Conservation (phyloP, 2,113 vertebrate genomes). For the Nyctereutes procyonoides region DNA sequence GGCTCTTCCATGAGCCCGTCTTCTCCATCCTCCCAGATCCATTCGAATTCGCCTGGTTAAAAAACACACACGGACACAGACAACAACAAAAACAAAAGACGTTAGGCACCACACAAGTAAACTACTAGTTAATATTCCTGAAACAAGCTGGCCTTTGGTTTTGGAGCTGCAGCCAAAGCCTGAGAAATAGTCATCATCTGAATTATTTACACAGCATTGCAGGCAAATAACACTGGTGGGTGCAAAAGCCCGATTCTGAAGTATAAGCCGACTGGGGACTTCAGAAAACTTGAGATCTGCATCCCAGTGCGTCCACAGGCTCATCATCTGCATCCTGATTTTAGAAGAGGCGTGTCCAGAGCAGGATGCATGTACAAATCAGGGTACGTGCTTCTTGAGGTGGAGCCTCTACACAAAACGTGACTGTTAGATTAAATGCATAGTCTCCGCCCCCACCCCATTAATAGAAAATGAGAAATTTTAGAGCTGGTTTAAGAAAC, state of each 20-base stretch:
- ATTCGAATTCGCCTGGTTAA: constrained; percentile 59
- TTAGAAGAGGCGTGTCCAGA: constrained; percentile 1
- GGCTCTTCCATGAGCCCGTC: constrained; percentile 42
- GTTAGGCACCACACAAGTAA: constrained; percentile 1
- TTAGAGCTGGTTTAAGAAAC: constrained; percentile 74
- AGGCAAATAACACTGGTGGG: constrained; percentile 41
- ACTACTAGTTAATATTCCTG: constrained; percentile 8
- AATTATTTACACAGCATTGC: constrained; percentile 59
- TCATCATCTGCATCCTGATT: not conserved
- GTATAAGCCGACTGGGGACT: not conserved
- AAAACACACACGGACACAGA: constrained; percentile 9
- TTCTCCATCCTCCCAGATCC: constrained; percentile 8
- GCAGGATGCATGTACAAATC: not conserved
- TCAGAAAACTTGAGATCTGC: constrained; percentile 18
- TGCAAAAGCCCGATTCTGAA: constrained; percentile 45
- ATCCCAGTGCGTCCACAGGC: not conserved
- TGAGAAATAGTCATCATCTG: constrained; percentile 58
- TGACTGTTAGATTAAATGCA: constrained; percentile 36
- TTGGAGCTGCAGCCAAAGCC: not conserved
- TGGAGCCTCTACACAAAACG: not conserved
- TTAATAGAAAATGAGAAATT: constrained; percentile 77
- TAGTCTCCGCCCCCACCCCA: constrained; percentile 67
- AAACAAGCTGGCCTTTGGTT: constrained; percentile 40
- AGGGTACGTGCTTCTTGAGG: not conserved
- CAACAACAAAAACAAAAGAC: not conserved